Conservation (phyloP, 2,888 invertebrate species). For the Parnassius orleans region DNA sequence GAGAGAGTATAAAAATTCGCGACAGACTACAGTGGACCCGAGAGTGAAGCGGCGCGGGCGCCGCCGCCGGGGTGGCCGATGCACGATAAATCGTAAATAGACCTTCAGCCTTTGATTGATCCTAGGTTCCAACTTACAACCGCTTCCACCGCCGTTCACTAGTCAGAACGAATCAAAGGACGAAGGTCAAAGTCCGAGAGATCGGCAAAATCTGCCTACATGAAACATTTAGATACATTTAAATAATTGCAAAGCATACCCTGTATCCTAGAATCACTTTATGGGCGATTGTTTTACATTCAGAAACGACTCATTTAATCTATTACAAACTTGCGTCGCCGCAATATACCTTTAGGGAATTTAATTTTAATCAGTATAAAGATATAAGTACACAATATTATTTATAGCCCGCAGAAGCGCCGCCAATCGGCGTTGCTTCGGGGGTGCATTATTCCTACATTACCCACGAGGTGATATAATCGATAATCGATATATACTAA, state of each 20-base stretch:
- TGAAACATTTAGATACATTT: slow-evolving; percentile 84
- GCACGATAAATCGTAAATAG: slow-evolving; percentile 35
- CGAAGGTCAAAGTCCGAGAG: slow-evolving; percentile 51
- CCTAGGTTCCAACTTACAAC: slow-evolving; percentile 4
- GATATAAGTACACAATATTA: slow-evolving; percentile 70
- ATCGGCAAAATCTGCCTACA: slow-evolving; percentile 69
- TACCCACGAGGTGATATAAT: slow-evolving; percentile 72
- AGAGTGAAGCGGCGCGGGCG: slow-evolving; percentile 56
- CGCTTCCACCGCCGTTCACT: background rate
- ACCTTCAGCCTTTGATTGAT: slow-evolving; percentile 28
- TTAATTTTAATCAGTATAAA: slow-evolving; percentile 72
- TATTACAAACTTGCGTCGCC: slow-evolving; percentile 72
- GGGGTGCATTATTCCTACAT: slow-evolving; percentile 64
- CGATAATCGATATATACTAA: slow-evolving; percentile 69
- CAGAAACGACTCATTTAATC: slow-evolving; percentile 72
- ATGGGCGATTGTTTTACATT: slow-evolving; percentile 81
- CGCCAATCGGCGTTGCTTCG: slow-evolving; percentile 41
- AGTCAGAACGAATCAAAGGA: slow-evolving; percentile 35
- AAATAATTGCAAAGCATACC: slow-evolving; percentile 96
- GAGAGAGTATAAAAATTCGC: slow-evolving; percentile 75
- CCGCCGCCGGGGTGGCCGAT: slow-evolving; percentile 47
- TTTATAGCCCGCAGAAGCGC: slow-evolving; percentile 48
- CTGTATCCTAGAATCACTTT: slow-evolving; percentile 94
- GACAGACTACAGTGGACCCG: slow-evolving; percentile 76
- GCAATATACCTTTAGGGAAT: slow-evolving; percentile 69